Base-by-base conservation (phyloP, 1,140 invertebrate genomes). In the Meloidogyne floridensis region DNA sequence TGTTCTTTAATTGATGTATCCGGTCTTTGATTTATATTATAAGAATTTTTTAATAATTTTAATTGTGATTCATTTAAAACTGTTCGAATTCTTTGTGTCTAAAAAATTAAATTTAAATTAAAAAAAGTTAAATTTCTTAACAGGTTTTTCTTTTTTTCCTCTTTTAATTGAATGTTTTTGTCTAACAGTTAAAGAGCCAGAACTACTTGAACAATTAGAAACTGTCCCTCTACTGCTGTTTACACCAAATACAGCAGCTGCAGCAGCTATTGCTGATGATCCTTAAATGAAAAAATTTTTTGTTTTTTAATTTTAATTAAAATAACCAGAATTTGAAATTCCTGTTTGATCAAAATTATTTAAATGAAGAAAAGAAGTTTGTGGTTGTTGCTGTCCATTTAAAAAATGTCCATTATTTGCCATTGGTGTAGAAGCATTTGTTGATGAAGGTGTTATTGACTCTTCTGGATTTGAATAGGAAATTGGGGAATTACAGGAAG, bases 1-100 rank as follows among this genome's bases (percentile, higher is more conserved):
- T 98, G 96, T 90, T 99, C 97, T 92, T 99, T 99, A 96, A 98
- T 98, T 47, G 98, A 93, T 10, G 97, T 97, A 91, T 99, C 97
- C 10, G 97, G 97, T 72, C 97, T 92, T 54, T 96, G 96, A 92
- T 99, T 99, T 59, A 95, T 95, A 71, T 94, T 94, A 92, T 98
- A 98, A 78, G 83, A 89, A n/a, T 80, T 75, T 42, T 92, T 88
- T 54, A 99, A 92, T 2, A 96, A 98, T 91, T 97, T 96, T 84
- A 99, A 92, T 90, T 99, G 97, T 91, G 98, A 98, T 91, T 99
- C 97, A 91, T 98, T 98, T 5, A 99, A 93, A 2, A 99, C 97
- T 1, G 97, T 99, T 77, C 97, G 93, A 5, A 99, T 96, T 85
- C 97, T 92, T 4, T 97, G 98, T 0, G 97, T 96, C 90, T 98